Percentiles rank a stretch among this genome's conserved stretches.
These are phyloP conservation scores for Trimorus sp. DNA, from an alignment of 2,888 invertebrate genomes.

Conservation along the genomic window DNA sequence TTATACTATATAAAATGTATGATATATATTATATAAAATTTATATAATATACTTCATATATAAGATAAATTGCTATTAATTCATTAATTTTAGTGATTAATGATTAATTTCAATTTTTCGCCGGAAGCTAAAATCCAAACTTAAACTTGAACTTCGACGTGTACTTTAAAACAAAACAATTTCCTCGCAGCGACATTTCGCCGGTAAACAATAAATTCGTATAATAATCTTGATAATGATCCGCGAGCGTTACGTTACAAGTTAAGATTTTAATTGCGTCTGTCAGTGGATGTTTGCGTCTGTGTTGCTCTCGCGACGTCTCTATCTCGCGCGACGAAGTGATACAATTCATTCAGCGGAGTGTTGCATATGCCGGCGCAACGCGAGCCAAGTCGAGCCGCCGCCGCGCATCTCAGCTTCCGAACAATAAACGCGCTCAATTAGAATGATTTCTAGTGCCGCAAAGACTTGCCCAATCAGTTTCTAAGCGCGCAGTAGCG, in stretches of 20 bases:
- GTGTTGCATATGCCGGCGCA: constrained; percentile 51
- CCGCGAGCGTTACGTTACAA: constrained; percentile 20
- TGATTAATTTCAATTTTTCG: too few species aligned
- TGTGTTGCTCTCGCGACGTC: constrained; percentile 1
- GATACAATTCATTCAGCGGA: constrained; percentile 52
- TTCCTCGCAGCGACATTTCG: too few species aligned
- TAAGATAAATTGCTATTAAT: too few species aligned
- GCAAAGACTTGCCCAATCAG: constrained; percentile 60
- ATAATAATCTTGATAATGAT: constrained; percentile 22
- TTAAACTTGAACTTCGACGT: too few species aligned
- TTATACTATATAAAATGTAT: too few species aligned
- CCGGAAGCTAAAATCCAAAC: too few species aligned
- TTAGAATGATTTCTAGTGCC: constrained; percentile 56
- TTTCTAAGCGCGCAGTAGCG: constrained; percentile 52
- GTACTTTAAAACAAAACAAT: too few species aligned
- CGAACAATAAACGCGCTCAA: constrained; percentile 60
- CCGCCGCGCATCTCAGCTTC: constrained; percentile 58
- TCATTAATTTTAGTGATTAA: too few species aligned
- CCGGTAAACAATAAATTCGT: constrained; percentile 6
- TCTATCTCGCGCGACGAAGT: constrained; percentile 22
- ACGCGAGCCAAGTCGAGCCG: constrained; percentile 36
- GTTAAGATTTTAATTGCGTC: constrained; percentile 46
- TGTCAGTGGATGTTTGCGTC: neutral
- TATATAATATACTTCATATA: too few species aligned
- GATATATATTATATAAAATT: too few species aligned